Evolutionary conservation across 2,888 invertebrate species (phyloP), one percentile per base, ranked within the genome.

Genomic region (Ptychoptera albimana): DNA sequence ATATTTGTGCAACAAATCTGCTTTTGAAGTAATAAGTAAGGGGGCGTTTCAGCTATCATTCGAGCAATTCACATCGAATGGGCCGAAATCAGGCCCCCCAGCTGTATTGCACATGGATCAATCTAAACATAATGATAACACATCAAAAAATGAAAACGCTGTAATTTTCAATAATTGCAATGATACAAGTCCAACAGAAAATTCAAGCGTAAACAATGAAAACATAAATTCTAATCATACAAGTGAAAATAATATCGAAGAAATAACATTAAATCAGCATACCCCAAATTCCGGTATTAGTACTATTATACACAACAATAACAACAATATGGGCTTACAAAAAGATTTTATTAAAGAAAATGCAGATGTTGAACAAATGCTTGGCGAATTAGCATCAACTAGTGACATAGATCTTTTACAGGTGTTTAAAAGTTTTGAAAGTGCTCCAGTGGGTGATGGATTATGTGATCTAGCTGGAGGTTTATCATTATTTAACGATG

Each of bases 341-440:
- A 70, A 71, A 53, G 69, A 68, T 55, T 67, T 72, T 52, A 69
- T 71, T 48, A 74, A 74, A 56, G 73, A 73, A 54, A 69, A 70
- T 23, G 71, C 69, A 51, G 79, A 79, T 53, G 72, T 79, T 60
- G 81, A 81, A 53, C 78, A 76, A 56, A 72, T 80, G 52, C 67
- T 81, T 43, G 75, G 74, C 52, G 75, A 73, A 53, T 60, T 74
- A 45, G 72, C 71, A 32, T 57, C 58, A 39, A 67, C 64, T 48
- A 68, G 66, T 51, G 81, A 81, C 55, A 60, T 75, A 42, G 84
- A 81, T 51, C 67, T 86, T 43, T 69, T 85, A 52, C 81, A 82
- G 60, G 84, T 79, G 3, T 77, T 86, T 39, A 82, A 82, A 61
- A 80, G 78, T 8, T 74, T 85, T 52, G 84, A 82, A 53, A 50